A percentile compares a stretch with the other conserved stretches of the same genome.
Conservation (phyloP, 2,113 vertebrate species). For the Phainopepla nitens region DNA sequence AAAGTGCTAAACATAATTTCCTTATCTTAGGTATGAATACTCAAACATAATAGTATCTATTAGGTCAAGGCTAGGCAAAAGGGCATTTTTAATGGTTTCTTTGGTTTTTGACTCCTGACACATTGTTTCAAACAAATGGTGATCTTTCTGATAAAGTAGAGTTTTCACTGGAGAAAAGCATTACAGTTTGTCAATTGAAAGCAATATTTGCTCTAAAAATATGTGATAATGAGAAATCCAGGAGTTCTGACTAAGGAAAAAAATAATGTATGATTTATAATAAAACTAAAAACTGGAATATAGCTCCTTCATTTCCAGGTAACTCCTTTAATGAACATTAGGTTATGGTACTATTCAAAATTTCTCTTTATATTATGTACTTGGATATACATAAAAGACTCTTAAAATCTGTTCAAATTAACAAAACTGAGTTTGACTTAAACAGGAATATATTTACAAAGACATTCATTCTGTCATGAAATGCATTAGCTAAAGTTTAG, state of each 20-base stretch:
- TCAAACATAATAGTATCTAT: background rate
- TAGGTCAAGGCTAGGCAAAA: background rate
- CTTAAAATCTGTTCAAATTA: background rate
- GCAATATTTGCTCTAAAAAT: background rate
- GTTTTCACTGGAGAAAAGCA: constrained; percentile 17
- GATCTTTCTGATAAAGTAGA: constrained; percentile 24
- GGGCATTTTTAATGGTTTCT: background rate
- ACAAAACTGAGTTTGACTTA: background rate
- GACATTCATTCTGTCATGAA: background rate
- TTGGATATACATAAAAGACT: background rate
- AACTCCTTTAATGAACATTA: background rate
- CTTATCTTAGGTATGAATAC: constrained; percentile 21
- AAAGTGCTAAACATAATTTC: constrained; percentile 9
- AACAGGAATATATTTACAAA: background rate
- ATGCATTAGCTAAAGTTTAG: background rate
- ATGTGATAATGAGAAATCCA: background rate
- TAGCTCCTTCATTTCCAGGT: background rate
- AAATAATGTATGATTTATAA: background rate
- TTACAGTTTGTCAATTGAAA: background rate
- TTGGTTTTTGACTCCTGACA: background rate
- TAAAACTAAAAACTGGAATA: background rate
- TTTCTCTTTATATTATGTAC: background rate
- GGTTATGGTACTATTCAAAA: background rate
- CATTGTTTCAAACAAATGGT: constrained; percentile 17
- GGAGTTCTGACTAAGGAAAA: background rate